These are phyloP conservation scores for Bombyx mandarina DNA, from an alignment of 1,140 invertebrate genomes.

Conservation along the genomic window DNA sequence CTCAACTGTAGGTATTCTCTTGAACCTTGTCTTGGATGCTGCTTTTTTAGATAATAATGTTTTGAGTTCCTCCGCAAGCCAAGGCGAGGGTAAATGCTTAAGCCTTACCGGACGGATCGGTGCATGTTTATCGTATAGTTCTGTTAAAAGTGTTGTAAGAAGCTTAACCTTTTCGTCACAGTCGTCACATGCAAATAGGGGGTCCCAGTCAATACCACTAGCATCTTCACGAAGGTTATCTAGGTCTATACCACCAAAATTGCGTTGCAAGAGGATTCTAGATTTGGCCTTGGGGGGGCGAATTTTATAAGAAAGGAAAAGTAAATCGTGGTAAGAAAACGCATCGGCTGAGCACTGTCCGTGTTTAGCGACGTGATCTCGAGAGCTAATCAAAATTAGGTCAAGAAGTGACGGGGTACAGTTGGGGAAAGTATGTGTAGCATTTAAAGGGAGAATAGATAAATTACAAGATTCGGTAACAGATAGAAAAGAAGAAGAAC, in stretches of 20 bases:
- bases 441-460: too few species aligned
- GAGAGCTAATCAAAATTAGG: too few species aligned
- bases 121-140: slow-evolving; percentile 9
- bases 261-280: slow-evolving; percentile 6
- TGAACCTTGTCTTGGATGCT: slow-evolving; percentile 1
- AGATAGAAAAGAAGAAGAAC: too few species aligned
- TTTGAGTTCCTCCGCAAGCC: slow-evolving; percentile 1
- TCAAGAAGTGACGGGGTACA: too few species aligned
- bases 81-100: slow-evolving; percentile 1
- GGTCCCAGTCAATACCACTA: slow-evolving; percentile 4
- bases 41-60: not conserved
- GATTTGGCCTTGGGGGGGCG: slow-evolving; percentile 8
- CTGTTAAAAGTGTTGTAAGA: slow-evolving; percentile 4
- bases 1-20: too few species aligned
- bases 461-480: too few species aligned
- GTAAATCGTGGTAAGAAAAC: slow-evolving; percentile 18
- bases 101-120: slow-evolving; percentile 8
- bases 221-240: slow-evolving; percentile 2
- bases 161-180: slow-evolving; percentile 5
- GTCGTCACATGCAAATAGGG: not conserved
- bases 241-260: slow-evolving; percentile 6
- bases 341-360: too few species aligned
- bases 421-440: too few species aligned
- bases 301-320: slow-evolving; percentile 10
- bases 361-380: too few species aligned